Percentiles rank a stretch among this genome's conserved stretches.
Conservation (phyloP, 2,797 vertebrate species). For the Alcedo quadribrachys region DNA sequence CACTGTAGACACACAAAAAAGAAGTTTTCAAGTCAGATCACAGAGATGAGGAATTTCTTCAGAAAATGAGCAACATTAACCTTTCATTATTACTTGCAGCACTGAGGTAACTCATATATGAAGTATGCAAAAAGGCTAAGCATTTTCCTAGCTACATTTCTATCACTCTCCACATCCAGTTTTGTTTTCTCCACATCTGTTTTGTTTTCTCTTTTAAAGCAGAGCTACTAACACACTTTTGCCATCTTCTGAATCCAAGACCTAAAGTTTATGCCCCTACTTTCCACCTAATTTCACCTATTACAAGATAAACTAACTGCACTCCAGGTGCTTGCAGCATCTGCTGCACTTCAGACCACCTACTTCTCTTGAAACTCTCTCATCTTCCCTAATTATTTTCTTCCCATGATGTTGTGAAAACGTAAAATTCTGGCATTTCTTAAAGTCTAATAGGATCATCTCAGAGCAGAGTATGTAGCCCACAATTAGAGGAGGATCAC, state of each 20-base stretch:
- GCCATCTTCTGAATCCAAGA: background rate
- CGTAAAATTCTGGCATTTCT: fast-evolving
- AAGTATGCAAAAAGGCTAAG: background rate
- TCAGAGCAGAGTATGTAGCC: background rate
- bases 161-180: background rate
- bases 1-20: background rate
- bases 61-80: background rate
- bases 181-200: background rate
- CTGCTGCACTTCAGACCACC: background rate
- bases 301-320: background rate
- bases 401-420: background rate
- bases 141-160: background rate
- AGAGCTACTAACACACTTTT: background rate
- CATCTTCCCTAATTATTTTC: background rate
- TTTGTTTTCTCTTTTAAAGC: background rate
- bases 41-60: background rate
- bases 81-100: background rate
- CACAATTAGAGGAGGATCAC: background rate
- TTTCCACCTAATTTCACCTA: background rate
- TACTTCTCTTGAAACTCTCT: background rate
- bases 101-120: background rate
- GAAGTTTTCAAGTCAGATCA: background rate
- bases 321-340: background rate
- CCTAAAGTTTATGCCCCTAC: background rate
- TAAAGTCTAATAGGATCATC: background rate